These are phyloP conservation scores for Sepioteuthis lessoniana DNA, from an alignment of 2,888 invertebrate species.

Conservation along the genomic window DNA sequence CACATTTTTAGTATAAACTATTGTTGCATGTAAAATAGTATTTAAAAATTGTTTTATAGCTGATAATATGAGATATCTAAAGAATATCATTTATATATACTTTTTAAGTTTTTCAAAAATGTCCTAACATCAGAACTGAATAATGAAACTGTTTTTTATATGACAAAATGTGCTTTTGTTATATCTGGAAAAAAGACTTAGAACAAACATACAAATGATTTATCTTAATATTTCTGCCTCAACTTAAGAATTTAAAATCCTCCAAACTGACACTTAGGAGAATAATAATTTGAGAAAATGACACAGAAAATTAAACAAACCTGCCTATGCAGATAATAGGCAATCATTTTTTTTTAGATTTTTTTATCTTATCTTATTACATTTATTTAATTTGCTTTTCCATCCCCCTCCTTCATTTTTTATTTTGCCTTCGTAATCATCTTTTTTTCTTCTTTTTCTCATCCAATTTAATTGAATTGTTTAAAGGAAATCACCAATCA, in stretches of 20 bases:
- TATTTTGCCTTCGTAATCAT: too few species aligned
- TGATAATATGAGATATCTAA: not conserved
- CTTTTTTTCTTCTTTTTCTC: too few species aligned
- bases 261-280: not conserved
- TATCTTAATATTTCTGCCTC: not conserved
- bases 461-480: too few species aligned
- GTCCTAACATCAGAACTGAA: not conserved
- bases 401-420: too few species aligned
- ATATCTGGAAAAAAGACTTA: not conserved
- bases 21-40: too few species aligned
- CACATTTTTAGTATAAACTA: too few species aligned
- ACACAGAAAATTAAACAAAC: not conserved
- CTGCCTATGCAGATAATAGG: not conserved
- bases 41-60: too few species aligned
- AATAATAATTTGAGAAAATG: slow-evolving; percentile 10
- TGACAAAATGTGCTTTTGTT: not conserved
- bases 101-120: not conserved
- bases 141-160: not conserved
- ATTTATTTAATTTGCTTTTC: too few species aligned
- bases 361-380: not conserved
- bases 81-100: not conserved
- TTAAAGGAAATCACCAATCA: too few species aligned
- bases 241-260: not conserved
- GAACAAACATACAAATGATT: too few species aligned
- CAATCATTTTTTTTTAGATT: not conserved